phyloP scores from a whole-genome alignment of 2,797 vertebrate genomes.

The Fistularia commersonii region DNA sequence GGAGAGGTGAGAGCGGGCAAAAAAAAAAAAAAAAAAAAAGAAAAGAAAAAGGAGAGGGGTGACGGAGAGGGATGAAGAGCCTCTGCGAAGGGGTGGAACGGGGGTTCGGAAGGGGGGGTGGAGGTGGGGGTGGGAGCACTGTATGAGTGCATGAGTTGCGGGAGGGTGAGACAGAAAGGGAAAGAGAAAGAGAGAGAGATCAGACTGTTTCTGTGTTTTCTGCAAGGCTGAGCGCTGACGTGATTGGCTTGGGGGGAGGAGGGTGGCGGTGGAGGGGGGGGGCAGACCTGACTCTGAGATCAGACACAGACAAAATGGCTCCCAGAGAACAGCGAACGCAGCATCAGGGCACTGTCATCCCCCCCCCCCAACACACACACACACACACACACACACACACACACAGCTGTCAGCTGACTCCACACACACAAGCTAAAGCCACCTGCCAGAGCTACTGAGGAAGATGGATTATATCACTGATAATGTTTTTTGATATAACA shows the following conservation, averaged over 20 bases:
- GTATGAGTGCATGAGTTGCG: constrained; percentile 32
- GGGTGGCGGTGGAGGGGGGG: constrained; percentile 15
- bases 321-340: constrained; percentile 72
- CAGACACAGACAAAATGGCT: constrained; percentile 78
- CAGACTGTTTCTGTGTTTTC: constrained; percentile 70
- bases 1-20: constrained; percentile 32
- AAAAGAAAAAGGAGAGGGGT: constrained; percentile 14
- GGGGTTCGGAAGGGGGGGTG: constrained; percentile 17
- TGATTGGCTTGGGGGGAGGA: constrained; percentile 61
- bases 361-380: no score
- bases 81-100: constrained; percentile 26
- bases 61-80: constrained; percentile 17
- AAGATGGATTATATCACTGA: no score
- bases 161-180: constrained; percentile 15
- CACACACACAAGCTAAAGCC: constrained; percentile 19
- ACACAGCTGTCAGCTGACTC: constrained; percentile 68
- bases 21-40: no score
- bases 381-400: no score
- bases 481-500: no score
- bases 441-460: no score
- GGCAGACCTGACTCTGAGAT: constrained; percentile 73
- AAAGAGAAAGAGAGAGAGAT: constrained; percentile 42
- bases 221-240: constrained; percentile 71
- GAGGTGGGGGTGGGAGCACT: constrained; percentile 56
- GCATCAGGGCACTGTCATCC: constrained; percentile 73